Evolutionary conservation across 2,888 invertebrate genomes (phyloP).

Genomic region (Dendrolimus pini): DNA sequence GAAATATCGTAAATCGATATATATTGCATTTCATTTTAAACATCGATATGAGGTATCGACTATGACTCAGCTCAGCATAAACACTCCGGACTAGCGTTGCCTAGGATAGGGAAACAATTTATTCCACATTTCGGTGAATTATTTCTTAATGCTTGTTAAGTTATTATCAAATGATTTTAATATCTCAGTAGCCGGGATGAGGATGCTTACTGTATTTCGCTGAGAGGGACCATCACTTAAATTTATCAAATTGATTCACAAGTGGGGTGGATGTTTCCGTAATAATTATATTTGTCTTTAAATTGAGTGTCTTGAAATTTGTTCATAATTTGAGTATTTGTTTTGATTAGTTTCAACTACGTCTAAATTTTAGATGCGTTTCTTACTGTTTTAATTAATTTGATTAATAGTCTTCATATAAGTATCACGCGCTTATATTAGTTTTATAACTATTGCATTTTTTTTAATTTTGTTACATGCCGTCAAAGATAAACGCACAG

Average conservation of each 20-base stretch:
- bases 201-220: slow-evolving; percentile 27
- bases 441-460: too few relatives aligned
- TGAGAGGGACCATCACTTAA: slow-evolving; percentile 46
- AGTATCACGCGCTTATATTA: too few relatives aligned
- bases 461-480: too few relatives aligned
- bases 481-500: too few relatives aligned
- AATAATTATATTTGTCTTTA: slow-evolving; percentile 69
- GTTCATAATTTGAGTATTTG: slow-evolving; percentile 12
- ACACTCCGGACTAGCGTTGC: too few relatives aligned
- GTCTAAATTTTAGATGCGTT: background rate
- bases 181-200: slow-evolving; percentile 35
- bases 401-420: too few relatives aligned
- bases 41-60: too few relatives aligned
- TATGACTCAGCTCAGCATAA: too few relatives aligned
- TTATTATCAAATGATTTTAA: slow-evolving; percentile 10
- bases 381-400: too few relatives aligned
- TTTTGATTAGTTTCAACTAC: background rate
- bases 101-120: too few relatives aligned
- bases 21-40: too few relatives aligned
- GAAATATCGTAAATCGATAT: too few relatives aligned
- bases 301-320: slow-evolving; percentile 70
- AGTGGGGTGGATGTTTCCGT: slow-evolving; percentile 60
- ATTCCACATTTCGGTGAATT: background rate
- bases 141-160: background rate
- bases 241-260: slow-evolving; percentile 67